Conservation (phyloP, 2,797 vertebrate species). For the Emys orbicularis region DNA sequence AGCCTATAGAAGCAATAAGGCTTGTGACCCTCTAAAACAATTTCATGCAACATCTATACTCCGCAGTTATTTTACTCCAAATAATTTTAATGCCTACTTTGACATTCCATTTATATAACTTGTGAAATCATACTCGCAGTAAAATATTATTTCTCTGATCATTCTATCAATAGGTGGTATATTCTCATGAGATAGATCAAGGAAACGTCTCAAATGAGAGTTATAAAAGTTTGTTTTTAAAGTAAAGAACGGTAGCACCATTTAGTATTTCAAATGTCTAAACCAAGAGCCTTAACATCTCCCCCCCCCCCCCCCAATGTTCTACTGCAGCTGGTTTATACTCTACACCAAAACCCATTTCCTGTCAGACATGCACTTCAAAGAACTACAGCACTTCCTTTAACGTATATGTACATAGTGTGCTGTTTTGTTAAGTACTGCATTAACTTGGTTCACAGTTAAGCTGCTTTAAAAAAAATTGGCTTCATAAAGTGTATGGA, state of each 20-base stretch:
- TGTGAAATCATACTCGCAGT: not conserved
- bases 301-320: not conserved
- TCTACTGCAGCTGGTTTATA: constrained; percentile 55
- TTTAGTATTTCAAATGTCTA: constrained; percentile 33
- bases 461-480: not conserved
- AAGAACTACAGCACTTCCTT: constrained; percentile 64
- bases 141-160: not conserved
- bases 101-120: fast-evolving
- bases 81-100: not conserved
- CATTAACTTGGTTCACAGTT: constrained; percentile 14
- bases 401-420: not conserved
- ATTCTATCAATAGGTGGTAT: not conserved
- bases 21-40: not conserved
- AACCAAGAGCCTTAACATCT: constrained; percentile 16
- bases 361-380: constrained; percentile 67
- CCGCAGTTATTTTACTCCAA: not conserved
- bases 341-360: constrained; percentile 69
- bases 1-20: not conserved
- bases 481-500: not conserved
- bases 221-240: not conserved
- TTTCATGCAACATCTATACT: not conserved
- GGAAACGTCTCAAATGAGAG: not conserved
- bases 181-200: not conserved
- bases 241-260: constrained; percentile 15
- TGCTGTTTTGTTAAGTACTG: not conserved